These are phyloP conservation scores for Labia minor DNA, from an alignment of 2,888 invertebrate species.

Conservation along the genomic window DNA sequence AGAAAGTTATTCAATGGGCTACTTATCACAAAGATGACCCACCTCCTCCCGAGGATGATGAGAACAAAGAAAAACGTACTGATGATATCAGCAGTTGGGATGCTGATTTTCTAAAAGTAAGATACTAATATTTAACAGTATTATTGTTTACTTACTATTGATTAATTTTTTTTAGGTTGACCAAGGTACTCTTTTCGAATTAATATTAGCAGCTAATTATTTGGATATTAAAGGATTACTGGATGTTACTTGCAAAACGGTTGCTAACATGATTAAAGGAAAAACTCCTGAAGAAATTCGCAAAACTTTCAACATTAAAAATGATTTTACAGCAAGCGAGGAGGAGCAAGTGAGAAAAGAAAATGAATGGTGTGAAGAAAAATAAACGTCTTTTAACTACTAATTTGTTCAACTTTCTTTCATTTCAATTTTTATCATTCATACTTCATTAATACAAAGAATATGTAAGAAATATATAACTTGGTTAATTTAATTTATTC, in stretches of 20 bases:
- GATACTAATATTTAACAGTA: neutral
- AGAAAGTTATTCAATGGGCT: conserved; percentile 89
- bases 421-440: neutral
- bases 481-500: too few species aligned
- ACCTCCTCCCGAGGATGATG: conserved; percentile 91
- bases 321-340: conserved; percentile 90
- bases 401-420: neutral
- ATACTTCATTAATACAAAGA: neutral
- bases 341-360: conserved; percentile 97
- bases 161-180: conserved; percentile 49
- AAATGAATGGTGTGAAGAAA: conserved; percentile 90
- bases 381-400: conserved; percentile 39
- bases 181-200: conserved; percentile 90
- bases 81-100: conserved; percentile 99
- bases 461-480: too few species aligned
- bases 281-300: conserved; percentile 96
- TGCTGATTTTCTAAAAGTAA: conserved; percentile 84
- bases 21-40: conserved; percentile 93
- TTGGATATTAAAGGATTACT: conserved; percentile 89
- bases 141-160: neutral
- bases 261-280: conserved; percentile 97
- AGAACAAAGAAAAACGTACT: conserved; percentile 95
- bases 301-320: conserved; percentile 93
- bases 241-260: conserved; percentile 97
- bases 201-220: conserved; percentile 94